Evolutionary conservation across 2,888 invertebrate species (phyloP), one percentile per base, ranked within the genome.

Genomic region (Drosophila seclusa): DNA sequence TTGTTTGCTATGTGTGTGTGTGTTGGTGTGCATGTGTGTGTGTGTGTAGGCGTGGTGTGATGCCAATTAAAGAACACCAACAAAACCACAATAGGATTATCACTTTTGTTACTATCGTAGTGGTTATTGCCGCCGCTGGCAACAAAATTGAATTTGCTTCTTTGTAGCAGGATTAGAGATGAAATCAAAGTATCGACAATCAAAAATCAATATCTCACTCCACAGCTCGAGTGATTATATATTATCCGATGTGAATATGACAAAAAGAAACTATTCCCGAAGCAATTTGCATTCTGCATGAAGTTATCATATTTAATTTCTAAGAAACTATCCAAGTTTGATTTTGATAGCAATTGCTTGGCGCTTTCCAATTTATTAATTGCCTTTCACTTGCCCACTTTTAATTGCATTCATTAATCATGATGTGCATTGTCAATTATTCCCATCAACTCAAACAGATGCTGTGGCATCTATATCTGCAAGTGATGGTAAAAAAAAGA

Each of bases 41-140:
- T 66, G 38, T 58, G 21, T 34, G 52, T 40, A 13, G 18, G 57
- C 24, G 31, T 49, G 32, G 76, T 73, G 70, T 74, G 64, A 68
- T 68, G 78, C 74, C 83, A 86, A 88, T 86, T 87, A 90, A 75
- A 76, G 72, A 68, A 68, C 57, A 58, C 48, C 67, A 76, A 74
- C 69, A 68, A 72, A 87, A 81, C 87, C 87, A 74, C 87, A 90
- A 90, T 84, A 76, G 89, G 90, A 87, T 90, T 90, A 90, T 76
- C 87, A 73, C 78, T 71, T 77, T 76, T 73, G 65, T 42, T 61
- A 36, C 27, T 64, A 59, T 49, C 31, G 18, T 31, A 42, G 48
- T 2, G 32, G 29, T 16, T 7, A 16, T 42, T 60, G 66, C 67
- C 53, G 66, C 68, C 57, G 66, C 68, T 54, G 68, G 72, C 55